Conservation (phyloP, 2,113 vertebrate species). For the Clupea harengus region DNA sequence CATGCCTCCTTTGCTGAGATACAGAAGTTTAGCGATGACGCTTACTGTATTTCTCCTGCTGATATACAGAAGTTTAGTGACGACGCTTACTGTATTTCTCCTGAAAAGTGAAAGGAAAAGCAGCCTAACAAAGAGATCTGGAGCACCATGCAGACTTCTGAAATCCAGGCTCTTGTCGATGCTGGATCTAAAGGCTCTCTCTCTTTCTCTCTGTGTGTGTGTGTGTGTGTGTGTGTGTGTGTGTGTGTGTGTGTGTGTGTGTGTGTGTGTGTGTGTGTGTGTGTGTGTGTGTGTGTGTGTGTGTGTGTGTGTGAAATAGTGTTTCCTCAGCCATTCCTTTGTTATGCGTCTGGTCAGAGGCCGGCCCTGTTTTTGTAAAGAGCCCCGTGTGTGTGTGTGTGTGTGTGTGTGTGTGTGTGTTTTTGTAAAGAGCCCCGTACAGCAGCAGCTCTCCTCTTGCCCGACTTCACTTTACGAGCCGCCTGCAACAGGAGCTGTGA, state of each 20-base stretch:
- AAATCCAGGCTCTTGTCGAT: not conserved
- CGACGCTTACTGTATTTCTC: no score
- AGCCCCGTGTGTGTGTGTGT: not conserved
- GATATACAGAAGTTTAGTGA: no score
- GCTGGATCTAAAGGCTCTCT: not conserved
- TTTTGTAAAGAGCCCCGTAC: not conserved
- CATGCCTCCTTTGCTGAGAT: not conserved
- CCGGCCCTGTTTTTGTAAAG: not conserved
- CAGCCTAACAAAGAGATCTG: not conserved
- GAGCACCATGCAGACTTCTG: not conserved
- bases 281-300: slow-evolving; percentile 11
- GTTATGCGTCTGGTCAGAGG: slow-evolving; percentile 2
- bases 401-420: not conserved
- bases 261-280: not conserved
- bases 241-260: slow-evolving; percentile 8
- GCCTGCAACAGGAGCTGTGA: slow-evolving; percentile 70
- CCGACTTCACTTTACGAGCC: slow-evolving; percentile 49
- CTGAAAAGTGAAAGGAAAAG: no score
- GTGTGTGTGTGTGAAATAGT: not conserved
- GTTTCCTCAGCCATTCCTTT: not conserved
- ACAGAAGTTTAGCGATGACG: not conserved
- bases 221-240: not conserved
- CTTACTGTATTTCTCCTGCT: not conserved
- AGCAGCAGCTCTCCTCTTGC: not conserved
- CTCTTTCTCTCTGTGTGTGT: not conserved